These are phyloP conservation scores for Tangara arthus DNA, from an alignment of 2,797 vertebrate genomes.

Conservation along the genomic window DNA sequence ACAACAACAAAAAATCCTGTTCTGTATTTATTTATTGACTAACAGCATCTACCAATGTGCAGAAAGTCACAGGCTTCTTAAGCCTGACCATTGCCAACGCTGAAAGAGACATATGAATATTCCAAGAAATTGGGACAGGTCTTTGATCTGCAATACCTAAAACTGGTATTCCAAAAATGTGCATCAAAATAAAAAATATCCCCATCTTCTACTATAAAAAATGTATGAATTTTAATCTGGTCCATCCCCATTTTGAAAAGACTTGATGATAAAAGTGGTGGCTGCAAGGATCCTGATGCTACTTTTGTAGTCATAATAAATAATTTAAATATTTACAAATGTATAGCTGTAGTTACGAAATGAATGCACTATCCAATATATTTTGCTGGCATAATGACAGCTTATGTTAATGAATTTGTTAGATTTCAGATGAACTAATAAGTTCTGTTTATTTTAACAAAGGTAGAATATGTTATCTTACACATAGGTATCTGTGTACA, in stretches of 20 bases:
- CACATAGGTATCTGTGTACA: background rate
- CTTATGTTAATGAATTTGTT: background rate
- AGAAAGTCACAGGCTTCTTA: background rate
- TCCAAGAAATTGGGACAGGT: background rate
- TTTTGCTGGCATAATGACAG: background rate
- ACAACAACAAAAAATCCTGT: too few relatives aligned
- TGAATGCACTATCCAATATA: background rate
- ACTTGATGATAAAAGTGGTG: background rate
- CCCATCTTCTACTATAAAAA: background rate
- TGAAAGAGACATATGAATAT: background rate
- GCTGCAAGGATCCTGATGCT: background rate
- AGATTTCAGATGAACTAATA: background rate
- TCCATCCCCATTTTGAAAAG: background rate
- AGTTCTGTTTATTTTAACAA: background rate
- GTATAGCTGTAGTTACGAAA: background rate
- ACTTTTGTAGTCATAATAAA: background rate
- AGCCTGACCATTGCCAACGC: accelerated
- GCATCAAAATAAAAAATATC: background rate
- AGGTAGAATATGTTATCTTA: background rate
- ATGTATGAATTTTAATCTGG: background rate
- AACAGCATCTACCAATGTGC: background rate
- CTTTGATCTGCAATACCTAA: background rate
- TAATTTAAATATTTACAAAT: background rate
- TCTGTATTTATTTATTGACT: background rate
- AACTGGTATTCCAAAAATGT: background rate